A percentile compares a stretch with the other conserved stretches of the same genome.
phyloP scores from a whole-genome alignment of 2,888 invertebrate genomes.

The Acrobasis suavella region DNA sequence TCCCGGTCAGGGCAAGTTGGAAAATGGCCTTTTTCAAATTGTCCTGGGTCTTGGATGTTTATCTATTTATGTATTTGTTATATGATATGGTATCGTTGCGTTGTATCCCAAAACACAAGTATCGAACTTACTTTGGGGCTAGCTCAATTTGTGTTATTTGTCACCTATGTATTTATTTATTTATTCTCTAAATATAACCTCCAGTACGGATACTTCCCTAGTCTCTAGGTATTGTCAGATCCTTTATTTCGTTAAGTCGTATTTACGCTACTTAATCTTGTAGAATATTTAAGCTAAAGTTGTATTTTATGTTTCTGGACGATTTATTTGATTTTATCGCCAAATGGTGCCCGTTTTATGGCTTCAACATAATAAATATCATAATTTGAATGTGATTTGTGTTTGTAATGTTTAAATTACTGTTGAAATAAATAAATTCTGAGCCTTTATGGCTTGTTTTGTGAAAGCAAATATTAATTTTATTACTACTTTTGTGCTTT shows the following conservation, averaged over 20 bases:
- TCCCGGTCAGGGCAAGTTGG: too few relatives aligned
- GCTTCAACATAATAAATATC: conserved; percentile 5
- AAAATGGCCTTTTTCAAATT: too few relatives aligned
- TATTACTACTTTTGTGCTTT: neutral
- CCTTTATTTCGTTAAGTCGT: neutral
- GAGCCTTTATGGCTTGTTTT: neutral
- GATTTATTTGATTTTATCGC: conserved; percentile 17
- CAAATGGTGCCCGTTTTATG: conserved; percentile 17
- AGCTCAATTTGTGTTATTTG: too few relatives aligned
- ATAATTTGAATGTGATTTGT: conserved; percentile 9
- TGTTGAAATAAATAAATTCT: conserved; percentile 1
- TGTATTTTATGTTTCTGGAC: conserved; percentile 15
- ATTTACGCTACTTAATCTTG: conserved; percentile 11
- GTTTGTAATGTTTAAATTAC: neutral
- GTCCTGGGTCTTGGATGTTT: too few relatives aligned
- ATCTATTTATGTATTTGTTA: too few relatives aligned
- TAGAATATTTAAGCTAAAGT: conserved; percentile 13
- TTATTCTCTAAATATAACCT: too few relatives aligned
- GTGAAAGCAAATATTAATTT: neutral
- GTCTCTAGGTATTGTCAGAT: neutral
- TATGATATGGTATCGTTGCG: too few relatives aligned
- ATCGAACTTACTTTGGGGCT: too few relatives aligned
- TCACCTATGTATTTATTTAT: too few relatives aligned
- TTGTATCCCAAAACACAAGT: too few relatives aligned
- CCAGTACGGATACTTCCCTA: too few relatives aligned